These are phyloP conservation scores for Apoda limacodes DNA, from an alignment of 2,888 invertebrate species.

Conservation along the genomic window DNA sequence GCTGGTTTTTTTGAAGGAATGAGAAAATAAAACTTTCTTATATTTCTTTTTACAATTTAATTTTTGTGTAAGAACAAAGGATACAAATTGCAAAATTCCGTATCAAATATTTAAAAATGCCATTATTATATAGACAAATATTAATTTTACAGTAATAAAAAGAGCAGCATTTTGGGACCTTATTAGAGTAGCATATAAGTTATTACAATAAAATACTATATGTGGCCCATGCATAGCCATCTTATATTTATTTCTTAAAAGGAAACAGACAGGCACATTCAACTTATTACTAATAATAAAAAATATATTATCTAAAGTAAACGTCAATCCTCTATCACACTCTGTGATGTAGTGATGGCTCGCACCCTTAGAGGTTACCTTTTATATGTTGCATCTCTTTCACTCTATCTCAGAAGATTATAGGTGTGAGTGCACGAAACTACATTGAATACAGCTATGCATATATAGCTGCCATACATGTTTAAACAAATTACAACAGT, in stretches of 20 bases:
- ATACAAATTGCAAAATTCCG: conserved; percentile 59
- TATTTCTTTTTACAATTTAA: conserved; percentile 45
- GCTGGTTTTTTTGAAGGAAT: background rate
- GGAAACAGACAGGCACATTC: conserved; percentile 47
- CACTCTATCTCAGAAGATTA: too few relatives aligned
- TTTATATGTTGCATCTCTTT: too few relatives aligned
- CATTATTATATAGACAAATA: conserved; percentile 42
- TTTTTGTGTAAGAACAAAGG: conserved; percentile 58
- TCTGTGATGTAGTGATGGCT: conserved; percentile 53
- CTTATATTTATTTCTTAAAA: conserved; percentile 23
- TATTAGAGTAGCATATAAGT: too few relatives aligned
- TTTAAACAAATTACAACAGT: too few relatives aligned
- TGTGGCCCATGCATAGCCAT: conserved; percentile 30
- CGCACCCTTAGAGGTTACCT: too few relatives aligned
- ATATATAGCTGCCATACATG: too few relatives aligned
- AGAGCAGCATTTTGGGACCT: conserved; percentile 37
- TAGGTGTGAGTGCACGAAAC: too few relatives aligned
- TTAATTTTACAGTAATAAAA: conserved; percentile 57
- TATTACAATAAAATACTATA: too few relatives aligned
- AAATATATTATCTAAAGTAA: conserved; percentile 41
- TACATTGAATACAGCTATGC: too few relatives aligned
- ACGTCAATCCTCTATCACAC: conserved; percentile 51
- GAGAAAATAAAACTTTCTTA: conserved; percentile 25
- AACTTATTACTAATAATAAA: conserved; percentile 42
- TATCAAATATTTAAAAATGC: conserved; percentile 63